Percentiles rank a stretch among this genome's conserved stretches.
phyloP scores from a whole-genome alignment of 2,797 vertebrate species.

The Threskiornis aethiopicus region DNA sequence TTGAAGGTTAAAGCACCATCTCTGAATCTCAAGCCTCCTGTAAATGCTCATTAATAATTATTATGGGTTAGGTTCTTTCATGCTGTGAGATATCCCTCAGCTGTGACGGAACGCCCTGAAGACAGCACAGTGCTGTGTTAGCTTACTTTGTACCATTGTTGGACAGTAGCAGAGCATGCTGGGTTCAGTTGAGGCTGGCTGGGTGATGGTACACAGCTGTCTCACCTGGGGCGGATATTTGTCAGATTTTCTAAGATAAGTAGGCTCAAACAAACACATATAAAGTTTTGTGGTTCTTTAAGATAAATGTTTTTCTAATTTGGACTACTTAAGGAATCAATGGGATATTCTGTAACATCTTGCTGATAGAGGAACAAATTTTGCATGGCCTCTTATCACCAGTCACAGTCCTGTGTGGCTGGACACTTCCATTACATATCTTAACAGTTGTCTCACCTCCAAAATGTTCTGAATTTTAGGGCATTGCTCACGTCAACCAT shows the following conservation, averaged over 20 bases:
- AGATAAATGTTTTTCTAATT: background rate
- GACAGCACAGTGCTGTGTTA: background rate
- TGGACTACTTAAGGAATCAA: background rate
- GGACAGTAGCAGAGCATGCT: background rate
- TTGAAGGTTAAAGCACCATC: background rate
- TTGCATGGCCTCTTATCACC: background rate
- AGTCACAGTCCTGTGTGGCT: background rate
- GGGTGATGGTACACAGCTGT: rapidly evolving
- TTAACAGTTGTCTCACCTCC: background rate
- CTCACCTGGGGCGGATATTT: background rate
- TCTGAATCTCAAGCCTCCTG: background rate
- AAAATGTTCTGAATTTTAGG: background rate
- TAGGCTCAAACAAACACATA: background rate
- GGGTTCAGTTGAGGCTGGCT: background rate
- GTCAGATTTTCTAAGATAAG: background rate
- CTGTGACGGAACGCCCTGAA: background rate
- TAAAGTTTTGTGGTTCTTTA: background rate
- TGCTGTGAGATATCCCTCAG: background rate
- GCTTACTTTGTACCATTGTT: background rate
- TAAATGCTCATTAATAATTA: background rate
- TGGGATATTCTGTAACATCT: background rate
- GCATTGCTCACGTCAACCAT: background rate
- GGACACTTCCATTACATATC: background rate
- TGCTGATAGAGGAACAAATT: background rate
- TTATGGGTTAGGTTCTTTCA: background rate